Evolutionary conservation across 2,888 invertebrate genomes (phyloP).

Genomic region (Limnephilus rhombicus): DNA sequence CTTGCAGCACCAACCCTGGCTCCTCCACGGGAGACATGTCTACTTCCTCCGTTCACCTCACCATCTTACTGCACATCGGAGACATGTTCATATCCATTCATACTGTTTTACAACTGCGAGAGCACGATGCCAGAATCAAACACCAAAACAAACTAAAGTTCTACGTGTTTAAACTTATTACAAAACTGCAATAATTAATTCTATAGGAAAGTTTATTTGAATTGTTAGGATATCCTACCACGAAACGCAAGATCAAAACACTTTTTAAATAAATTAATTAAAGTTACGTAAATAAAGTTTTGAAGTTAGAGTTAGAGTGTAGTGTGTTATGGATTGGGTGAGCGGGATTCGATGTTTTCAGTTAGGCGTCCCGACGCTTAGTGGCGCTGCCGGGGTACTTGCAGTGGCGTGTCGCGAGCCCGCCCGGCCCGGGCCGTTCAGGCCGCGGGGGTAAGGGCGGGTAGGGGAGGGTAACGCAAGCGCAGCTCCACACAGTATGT

Average conservation of each 20-base stretch:
- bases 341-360: constrained; percentile 14
- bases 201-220: not conserved
- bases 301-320: constrained; percentile 2
- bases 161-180: not conserved
- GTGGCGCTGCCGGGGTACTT: not conserved
- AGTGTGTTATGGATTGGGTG: not conserved
- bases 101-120: not conserved
- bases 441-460: not conserved
- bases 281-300: not conserved
- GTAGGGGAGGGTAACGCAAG: not conserved
- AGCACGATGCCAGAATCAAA: not conserved
- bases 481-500: not conserved
- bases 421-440: not conserved
- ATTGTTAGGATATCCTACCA: not conserved
- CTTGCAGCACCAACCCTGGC: constrained; percentile 69
- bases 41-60: constrained; percentile 14
- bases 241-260: not conserved
- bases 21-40: constrained; percentile 69
- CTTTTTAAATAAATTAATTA: not conserved
- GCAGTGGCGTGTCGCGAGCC: not conserved
- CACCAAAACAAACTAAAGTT: not conserved
- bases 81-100: not conserved
- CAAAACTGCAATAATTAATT: not conserved
- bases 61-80: not conserved
- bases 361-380: constrained; percentile 23